phyloP scores from a whole-genome alignment of 2,797 vertebrate species.

The Falco rusticolus region DNA sequence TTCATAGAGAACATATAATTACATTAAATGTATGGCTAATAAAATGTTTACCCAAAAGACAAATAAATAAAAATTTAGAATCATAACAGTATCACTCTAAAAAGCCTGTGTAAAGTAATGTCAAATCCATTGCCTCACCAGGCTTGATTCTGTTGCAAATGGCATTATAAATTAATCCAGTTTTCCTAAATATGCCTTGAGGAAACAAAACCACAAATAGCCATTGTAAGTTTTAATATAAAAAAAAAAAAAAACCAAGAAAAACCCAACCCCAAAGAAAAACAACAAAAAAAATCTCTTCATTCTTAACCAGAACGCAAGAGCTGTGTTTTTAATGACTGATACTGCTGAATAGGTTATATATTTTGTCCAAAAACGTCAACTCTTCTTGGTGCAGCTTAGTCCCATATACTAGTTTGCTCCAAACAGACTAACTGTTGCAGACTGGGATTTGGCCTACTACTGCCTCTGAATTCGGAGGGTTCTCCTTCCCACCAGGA shows the following conservation, averaged over 20 bases:
- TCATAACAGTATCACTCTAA: background rate
- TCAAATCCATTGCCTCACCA: background rate
- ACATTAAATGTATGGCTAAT: slow-evolving; percentile 62
- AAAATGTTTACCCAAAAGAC: slow-evolving; percentile 68
- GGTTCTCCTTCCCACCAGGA: background rate
- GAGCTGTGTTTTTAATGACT: background rate
- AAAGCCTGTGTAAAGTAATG: background rate
- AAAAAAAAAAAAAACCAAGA: background rate
- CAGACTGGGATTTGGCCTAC: background rate
- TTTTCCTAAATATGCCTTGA: slow-evolving; percentile 49
- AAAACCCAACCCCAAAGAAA: background rate
- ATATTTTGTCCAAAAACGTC: background rate
- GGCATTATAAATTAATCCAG: slow-evolving; percentile 54
- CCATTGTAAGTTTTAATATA: slow-evolving; percentile 27
- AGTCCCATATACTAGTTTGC: background rate
- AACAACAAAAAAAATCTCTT: background rate
- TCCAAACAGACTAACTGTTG: background rate
- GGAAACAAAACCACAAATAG: slow-evolving; percentile 51
- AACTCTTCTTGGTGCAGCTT: background rate
- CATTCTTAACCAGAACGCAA: background rate
- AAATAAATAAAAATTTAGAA: slow-evolving; percentile 54
- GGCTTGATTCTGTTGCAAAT: slow-evolving; percentile 8
- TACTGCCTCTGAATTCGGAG: background rate
- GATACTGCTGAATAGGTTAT: background rate
- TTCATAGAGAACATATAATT: slow-evolving; percentile 35